Percentiles rank a stretch among this genome's conserved stretches.
These are phyloP conservation scores for Drosophila nr. perissopoda DNA, from an alignment of 2,888 invertebrate species.

Conservation along the genomic window DNA sequence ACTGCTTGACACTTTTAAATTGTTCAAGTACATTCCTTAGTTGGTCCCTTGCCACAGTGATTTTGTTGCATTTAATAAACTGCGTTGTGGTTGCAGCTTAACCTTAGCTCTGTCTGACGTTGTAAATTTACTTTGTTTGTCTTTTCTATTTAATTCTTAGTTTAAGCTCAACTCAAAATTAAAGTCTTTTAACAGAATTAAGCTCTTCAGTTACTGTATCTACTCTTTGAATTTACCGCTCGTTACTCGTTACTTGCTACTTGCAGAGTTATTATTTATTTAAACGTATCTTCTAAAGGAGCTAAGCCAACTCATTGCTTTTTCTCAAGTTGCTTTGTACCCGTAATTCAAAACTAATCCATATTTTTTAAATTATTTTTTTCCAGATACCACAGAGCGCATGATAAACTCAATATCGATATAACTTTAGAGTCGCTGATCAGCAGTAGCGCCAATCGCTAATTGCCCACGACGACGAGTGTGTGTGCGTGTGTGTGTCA, in stretches of 20 bases:
- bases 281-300: not conserved
- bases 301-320: not conserved
- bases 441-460: conserved; percentile 20
- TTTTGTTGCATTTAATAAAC: not conserved
- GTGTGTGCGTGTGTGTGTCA: conserved; percentile 18
- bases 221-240: not conserved
- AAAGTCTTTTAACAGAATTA: not conserved
- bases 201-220: not conserved
- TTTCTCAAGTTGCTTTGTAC: not conserved
- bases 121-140: not conserved
- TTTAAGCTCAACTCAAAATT: not conserved
- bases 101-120: not conserved
- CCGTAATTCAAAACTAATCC: conserved; percentile 18
- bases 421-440: conserved; percentile 14
- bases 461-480: conserved; percentile 19
- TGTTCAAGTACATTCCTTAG: not conserved
- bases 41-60: not conserved
- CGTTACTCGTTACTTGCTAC: not conserved
- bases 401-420: conserved; percentile 22
- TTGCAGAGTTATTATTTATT: not conserved
- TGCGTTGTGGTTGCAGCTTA: not conserved
- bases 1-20: not conserved
- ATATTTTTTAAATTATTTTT: conserved; percentile 21
- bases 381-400: conserved; percentile 40
- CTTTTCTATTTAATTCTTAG: not conserved